Evolutionary conservation across 2,113 vertebrate species (phyloP).

Genomic region (Tylochromis polylepis): DNA sequence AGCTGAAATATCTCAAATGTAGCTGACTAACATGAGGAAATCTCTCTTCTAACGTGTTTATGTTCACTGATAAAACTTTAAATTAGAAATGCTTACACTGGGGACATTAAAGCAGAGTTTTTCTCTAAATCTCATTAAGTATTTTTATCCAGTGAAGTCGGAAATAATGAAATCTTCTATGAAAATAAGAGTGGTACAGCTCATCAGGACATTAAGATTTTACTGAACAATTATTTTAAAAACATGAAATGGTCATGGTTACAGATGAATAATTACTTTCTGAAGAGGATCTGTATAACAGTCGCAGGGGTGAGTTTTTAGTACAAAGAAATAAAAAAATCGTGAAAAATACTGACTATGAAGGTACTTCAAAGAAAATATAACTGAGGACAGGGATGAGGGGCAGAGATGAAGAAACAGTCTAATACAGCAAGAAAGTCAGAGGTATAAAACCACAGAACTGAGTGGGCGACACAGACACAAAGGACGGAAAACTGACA

Average conservation of each 20-base stretch:
- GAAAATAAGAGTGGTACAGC: neutral
- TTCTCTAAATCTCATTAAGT: neutral
- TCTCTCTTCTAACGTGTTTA: neutral
- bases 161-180: fast-evolving
- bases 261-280: neutral
- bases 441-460: neutral
- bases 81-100: neutral
- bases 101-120: neutral
- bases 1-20: fast-evolving
- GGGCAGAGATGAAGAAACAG: neutral
- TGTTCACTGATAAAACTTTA: neutral
- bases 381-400: neutral
- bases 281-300: fast-evolving
- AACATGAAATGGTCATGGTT: fast-evolving
- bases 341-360: neutral
- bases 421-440: neutral
- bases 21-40: neutral
- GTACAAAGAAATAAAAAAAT: neutral
- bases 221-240: neutral
- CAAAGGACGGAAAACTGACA: neutral
- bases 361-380: neutral
- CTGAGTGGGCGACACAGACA: neutral
- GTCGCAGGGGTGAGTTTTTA: fast-evolving
- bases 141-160: neutral
- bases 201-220: fast-evolving